These are phyloP conservation scores for Alethe castanea DNA, from an alignment of 2,113 vertebrate genomes.

Conservation along the genomic window DNA sequence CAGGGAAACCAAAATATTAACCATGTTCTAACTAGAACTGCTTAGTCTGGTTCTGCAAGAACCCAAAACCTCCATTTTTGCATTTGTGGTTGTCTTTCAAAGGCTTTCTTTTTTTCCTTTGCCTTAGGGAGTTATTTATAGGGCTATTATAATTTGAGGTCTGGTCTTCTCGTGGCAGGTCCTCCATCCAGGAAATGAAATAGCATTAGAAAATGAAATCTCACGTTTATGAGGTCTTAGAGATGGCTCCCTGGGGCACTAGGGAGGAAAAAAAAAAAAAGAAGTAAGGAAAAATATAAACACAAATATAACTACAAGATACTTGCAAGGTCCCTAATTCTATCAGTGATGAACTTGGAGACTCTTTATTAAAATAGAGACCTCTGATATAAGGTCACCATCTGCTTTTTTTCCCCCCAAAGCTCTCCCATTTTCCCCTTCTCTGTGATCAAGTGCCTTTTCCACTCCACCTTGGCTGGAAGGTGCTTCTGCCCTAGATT, in stretches of 20 bases:
- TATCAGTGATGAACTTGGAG: background rate
- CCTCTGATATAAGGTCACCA: background rate
- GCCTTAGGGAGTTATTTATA: slow-evolving; percentile 61
- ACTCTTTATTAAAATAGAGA: slow-evolving; percentile 27
- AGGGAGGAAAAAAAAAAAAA: background rate
- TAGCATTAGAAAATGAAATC: slow-evolving; percentile 65
- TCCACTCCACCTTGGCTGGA: background rate
- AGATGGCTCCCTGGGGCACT: slow-evolving; percentile 27
- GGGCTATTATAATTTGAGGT: slow-evolving; percentile 59
- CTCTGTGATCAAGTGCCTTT: background rate
- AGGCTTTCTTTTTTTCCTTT: slow-evolving; percentile 3
- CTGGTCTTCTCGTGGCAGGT: slow-evolving; percentile 53
- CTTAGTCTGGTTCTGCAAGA: background rate
- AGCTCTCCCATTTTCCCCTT: background rate
- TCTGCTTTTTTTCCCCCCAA: background rate
- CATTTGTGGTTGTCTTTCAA: slow-evolving; percentile 3
- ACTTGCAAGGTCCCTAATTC: slow-evolving; percentile 5
- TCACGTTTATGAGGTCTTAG: slow-evolving; percentile 23
- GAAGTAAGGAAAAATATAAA: slow-evolving; percentile 34
- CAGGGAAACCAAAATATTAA: slow-evolving; percentile 2
- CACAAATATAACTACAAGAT: slow-evolving; percentile 37
- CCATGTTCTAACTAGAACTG: background rate
- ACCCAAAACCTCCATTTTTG: background rate
- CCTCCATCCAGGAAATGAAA: slow-evolving; percentile 65
- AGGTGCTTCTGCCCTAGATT: background rate